Conservation (phyloP, 2,888 invertebrate species). For the Tetranychus truncatus region DNA sequence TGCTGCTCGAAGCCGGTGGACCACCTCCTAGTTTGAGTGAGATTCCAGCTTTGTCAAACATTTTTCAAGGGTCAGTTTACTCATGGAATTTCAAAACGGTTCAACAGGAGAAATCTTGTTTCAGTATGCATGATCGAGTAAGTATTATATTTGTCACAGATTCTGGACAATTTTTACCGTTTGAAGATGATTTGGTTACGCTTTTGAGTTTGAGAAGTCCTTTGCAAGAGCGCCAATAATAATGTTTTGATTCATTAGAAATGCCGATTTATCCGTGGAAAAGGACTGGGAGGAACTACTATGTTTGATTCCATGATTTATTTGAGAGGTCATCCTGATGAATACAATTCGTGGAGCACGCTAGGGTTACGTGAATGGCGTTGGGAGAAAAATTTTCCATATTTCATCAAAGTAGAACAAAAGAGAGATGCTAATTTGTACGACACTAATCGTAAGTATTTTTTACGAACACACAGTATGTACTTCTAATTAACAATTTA, state of each 20-base stretch:
- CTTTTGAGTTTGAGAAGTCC: neutral
- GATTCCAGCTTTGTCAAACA: neutral
- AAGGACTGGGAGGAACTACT: neutral
- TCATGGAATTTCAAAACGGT: neutral
- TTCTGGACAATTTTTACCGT: too few species aligned
- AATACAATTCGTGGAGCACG: neutral
- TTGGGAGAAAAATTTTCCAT: neutral
- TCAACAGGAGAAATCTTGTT: slow-evolving; percentile 4
- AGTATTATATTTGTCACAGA: neutral
- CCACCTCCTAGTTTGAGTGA: neutral
- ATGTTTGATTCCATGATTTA: neutral
- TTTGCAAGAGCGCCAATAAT: neutral
- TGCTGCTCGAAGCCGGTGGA: neutral
- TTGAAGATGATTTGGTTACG: neutral
- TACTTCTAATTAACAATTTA: neutral
- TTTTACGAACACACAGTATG: neutral
- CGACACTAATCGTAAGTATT: neutral
- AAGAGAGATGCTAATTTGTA: neutral
- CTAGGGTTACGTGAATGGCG: slow-evolving; percentile 1
- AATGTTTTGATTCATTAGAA: neutral
- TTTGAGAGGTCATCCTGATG: neutral
- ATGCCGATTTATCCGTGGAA: neutral
- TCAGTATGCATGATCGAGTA: neutral
- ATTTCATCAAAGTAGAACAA: neutral
- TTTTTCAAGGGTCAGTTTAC: neutral